Base-by-base conservation (phyloP, 2,113 vertebrate species). In the Amblyornis subalaris region DNA sequence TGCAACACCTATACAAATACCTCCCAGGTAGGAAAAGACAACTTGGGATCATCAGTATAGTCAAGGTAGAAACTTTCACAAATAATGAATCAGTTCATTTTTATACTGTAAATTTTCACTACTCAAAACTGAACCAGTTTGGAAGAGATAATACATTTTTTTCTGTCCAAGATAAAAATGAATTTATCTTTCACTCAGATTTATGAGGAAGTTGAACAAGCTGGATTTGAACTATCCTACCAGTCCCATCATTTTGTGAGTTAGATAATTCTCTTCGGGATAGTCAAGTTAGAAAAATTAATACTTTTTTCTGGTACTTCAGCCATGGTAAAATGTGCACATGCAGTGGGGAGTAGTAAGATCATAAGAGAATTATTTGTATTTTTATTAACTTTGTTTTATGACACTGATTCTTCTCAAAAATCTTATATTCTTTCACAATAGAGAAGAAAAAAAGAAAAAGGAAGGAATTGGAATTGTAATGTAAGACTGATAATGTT, bases 31-130 rank as follows among this genome's bases (percentile, higher is more conserved):
- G 33, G 69, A 93, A 85, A 87, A 87, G 76, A 78, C 28, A 75
- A 67, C 57, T 61, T 90, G 40, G n/a, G 22, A 65, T 80, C n/a
- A 92, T 67, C 44, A 13, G 42, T 55, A 81, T 7, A 72, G 69
- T 66, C 74, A 74, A 76, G 50, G 84, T 28, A 93, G 55, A 91
- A 18, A 69, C 31, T 75, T 57, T 45, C 48, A 79, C 16, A 57
- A 87, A 72, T 80, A 89, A 90, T 85, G 47, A 95, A 88, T 55
- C 38, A 6, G 16, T 25, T 70, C 1, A 54, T 60, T 82, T 64
- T 86, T n/a, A 36, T n/a, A 61, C 36, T 67, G 58, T 54, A 95
- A 90, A 88, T 84, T 91, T 90, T 91, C 75, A 89, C 36, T 67
- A 31, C 24, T 85, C 67, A 84, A 58, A 90, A 55, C 4, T 6